phyloP scores from a whole-genome alignment of 2,113 vertebrate genomes.

The Nibea coibor region DNA sequence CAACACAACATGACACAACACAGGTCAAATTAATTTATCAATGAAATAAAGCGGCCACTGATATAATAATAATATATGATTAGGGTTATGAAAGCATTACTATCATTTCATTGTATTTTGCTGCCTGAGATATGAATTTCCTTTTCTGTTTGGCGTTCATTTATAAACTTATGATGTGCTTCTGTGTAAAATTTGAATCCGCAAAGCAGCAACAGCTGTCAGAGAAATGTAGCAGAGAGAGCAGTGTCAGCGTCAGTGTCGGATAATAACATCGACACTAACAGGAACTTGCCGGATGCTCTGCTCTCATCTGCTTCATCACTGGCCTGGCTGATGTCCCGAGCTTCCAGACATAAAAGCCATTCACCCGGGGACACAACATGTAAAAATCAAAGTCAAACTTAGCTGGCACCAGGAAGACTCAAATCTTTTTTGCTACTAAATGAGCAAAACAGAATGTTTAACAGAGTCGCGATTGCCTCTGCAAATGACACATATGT shows the following conservation, averaged over 20 bases:
- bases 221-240: neutral
- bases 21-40: no score
- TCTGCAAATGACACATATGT: constrained; percentile 24
- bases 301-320: neutral
- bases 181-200: neutral
- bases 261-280: constrained; percentile 8
- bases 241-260: neutral
- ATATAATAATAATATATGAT: neutral
- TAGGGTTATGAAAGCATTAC: neutral
- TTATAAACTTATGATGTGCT: neutral
- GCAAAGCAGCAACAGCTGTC: neutral
- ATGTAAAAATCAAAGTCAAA: constrained; percentile 18
- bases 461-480: neutral
- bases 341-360: constrained; percentile 19
- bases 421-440: constrained; percentile 8
- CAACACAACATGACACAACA: no score
- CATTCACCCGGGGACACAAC: constrained; percentile 18
- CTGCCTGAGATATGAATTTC: neutral
- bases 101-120: neutral
- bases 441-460: constrained; percentile 4
- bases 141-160: neutral
- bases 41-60: neutral
- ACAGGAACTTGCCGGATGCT: constrained; percentile 12
- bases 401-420: neutral
- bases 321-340: constrained; percentile 3